Evolutionary conservation across 92 coral and sea anemone genomes (phyloP).

Genomic region (Phymanthus crucifer): DNA sequence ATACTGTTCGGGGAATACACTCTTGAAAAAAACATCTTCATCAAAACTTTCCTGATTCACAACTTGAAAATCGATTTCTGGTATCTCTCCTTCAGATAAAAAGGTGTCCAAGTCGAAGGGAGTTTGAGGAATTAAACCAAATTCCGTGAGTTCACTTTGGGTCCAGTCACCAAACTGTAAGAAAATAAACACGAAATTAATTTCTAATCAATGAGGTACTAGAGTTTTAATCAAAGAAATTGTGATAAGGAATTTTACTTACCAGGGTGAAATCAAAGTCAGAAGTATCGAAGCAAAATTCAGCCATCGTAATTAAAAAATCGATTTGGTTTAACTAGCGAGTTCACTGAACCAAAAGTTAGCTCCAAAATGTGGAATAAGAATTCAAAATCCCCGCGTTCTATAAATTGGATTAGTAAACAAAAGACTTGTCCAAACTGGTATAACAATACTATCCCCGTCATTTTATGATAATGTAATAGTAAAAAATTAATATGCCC

Average conservation of each 20-base stretch:
- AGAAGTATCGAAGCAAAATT: background rate
- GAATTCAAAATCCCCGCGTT: too few relatives aligned
- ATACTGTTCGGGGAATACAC: background rate
- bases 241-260: background rate
- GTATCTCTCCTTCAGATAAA: background rate
- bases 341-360: too few relatives aligned
- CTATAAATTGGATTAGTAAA: too few relatives aligned
- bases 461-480: too few relatives aligned
- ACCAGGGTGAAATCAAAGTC: background rate
- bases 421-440: too few relatives aligned
- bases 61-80: background rate
- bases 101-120: background rate
- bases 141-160: background rate
- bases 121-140: background rate
- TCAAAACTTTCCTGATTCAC: background rate
- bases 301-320: too few relatives aligned
- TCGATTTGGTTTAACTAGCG: too few relatives aligned
- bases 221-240: background rate
- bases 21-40: background rate
- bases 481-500: too few relatives aligned
- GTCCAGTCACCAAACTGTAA: background rate
- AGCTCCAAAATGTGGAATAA: too few relatives aligned
- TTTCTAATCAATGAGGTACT: background rate
- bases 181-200: background rate
- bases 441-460: too few relatives aligned